These are phyloP conservation scores for Pardalotus punctatus DNA, from an alignment of 2,113 vertebrate genomes.

Conservation along the genomic window DNA sequence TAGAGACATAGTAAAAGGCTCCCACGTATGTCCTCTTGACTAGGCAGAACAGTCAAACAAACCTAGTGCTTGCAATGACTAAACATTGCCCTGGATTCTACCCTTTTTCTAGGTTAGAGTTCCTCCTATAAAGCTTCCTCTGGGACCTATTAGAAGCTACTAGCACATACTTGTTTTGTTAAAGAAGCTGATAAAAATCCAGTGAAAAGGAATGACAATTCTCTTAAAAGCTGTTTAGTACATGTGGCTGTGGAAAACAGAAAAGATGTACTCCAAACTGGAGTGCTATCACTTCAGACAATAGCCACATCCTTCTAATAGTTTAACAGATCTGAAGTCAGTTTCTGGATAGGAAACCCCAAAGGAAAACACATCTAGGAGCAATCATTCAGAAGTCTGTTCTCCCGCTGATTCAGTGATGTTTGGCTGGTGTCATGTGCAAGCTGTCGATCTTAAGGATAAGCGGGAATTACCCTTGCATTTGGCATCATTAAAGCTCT, in stretches of 20 bases:
- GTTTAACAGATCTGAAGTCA: neutral
- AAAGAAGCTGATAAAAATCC: neutral
- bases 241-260: neutral
- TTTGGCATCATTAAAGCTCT: neutral
- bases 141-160: neutral
- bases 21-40: neutral
- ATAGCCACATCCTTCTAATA: neutral
- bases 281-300: neutral
- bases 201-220: neutral
- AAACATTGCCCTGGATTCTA: neutral
- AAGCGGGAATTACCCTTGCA: neutral
- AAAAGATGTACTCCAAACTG: neutral
- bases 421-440: neutral
- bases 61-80: neutral
- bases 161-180: neutral
- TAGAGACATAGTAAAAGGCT: constrained; percentile 13
- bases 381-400: neutral
- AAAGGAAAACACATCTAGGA: neutral
- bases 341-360: neutral
- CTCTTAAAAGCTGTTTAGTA: neutral
- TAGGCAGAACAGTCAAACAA: neutral
- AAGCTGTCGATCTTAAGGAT: neutral
- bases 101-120: neutral
- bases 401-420: neutral
- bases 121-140: neutral